Conservation (phyloP, 2,888 invertebrate genomes). For the Cheilosia vulpina region DNA sequence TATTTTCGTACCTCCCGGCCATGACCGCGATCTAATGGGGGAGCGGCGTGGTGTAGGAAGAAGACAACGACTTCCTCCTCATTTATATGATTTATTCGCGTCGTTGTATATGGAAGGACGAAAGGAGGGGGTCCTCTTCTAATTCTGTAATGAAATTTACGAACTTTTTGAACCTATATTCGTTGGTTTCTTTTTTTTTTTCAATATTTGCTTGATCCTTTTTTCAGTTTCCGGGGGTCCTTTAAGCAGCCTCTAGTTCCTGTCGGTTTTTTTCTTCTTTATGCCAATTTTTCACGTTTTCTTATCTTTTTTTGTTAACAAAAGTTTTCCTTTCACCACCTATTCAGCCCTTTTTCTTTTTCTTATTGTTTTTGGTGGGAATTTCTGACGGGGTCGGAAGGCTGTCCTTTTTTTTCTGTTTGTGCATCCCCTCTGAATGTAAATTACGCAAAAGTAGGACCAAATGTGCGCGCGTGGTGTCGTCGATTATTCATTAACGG, state of each 20-base stretch:
- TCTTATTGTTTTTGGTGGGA: slow-evolving; percentile 1
- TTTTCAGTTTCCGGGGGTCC: slow-evolving; percentile 6
- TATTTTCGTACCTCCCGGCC: slow-evolving; percentile 40
- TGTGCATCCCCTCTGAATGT: slow-evolving; percentile 46
- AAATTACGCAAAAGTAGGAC: slow-evolving; percentile 69
- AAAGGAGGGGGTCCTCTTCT: slow-evolving; percentile 25
- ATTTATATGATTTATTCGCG: slow-evolving; percentile 71
- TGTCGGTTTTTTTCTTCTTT: neutral
- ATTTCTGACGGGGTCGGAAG: neutral
- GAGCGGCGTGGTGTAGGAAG: slow-evolving; percentile 3
- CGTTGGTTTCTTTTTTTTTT: slow-evolving; percentile 37
- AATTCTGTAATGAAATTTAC: slow-evolving; percentile 72
- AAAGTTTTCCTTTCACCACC: slow-evolving; percentile 67
- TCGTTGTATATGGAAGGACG: slow-evolving; percentile 35
- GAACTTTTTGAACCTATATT: slow-evolving; percentile 71
- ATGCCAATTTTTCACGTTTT: slow-evolving; percentile 63
- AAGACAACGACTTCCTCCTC: slow-evolving; percentile 54
- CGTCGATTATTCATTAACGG: slow-evolving; percentile 74
- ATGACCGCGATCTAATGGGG: neutral
- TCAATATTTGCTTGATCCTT: slow-evolving; percentile 8
- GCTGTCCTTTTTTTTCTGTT: slow-evolving; percentile 4
- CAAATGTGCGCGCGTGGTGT: slow-evolving; percentile 62
- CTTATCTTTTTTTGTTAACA: slow-evolving; percentile 37
- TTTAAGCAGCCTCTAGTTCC: slow-evolving; percentile 18
- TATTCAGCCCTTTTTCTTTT: slow-evolving; percentile 38